Evolutionary conservation across 2,888 invertebrate genomes (phyloP), one percentile per base, ranked within the genome.

Genomic region (Aleiodes leptofemur): DNA sequence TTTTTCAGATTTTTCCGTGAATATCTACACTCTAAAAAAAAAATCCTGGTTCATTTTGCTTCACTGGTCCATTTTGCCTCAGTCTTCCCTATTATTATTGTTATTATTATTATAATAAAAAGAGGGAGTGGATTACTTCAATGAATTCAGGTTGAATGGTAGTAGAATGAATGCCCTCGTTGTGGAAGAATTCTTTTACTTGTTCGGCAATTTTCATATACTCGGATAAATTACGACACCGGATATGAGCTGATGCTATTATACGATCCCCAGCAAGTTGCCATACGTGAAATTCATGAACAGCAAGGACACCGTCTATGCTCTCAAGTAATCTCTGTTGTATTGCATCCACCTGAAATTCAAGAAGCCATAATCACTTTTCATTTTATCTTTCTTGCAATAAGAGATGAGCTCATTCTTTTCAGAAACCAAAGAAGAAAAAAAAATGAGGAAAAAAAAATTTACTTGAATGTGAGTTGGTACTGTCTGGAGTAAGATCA

Each of bases 231-330:
- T 98, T 98, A 83, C 96, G 94, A 91, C 98, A 98, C 82, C 96
- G 94, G 86, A 99, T 97, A 88, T 99, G 98, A 5, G 98, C 98
- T 13, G 98, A 98, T 70, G 98, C 98, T 82, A 99, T 98, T 81
- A 98, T 98, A 81, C 98, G 93, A 90, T 98, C 97, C 0, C 98
- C 98, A 51, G 98, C 97, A 83, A 99, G 91, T 91, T 98, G 98
- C 99, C 99, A 99, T 9, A 99, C 97, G 89, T 99, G 98, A 88
- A 99, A 98, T 90, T 99, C 98, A 87, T 99, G 98, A 1, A 99
- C 97, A 0, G 97, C 98, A 72, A 98, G 90, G 29, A 98, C 97
- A 0, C 98, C 98, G 85, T 98, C 97, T 34, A 98, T 96, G 86
- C 96, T 96, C 85, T 95, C 95, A 77, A 97, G 89, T 59, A 98